A percentile compares a stretch with the other conserved stretches of the same genome.
Evolutionary conservation across 2,797 vertebrate genomes (phyloP).

Genomic region (Pseudocheirus occidentalis): DNA sequence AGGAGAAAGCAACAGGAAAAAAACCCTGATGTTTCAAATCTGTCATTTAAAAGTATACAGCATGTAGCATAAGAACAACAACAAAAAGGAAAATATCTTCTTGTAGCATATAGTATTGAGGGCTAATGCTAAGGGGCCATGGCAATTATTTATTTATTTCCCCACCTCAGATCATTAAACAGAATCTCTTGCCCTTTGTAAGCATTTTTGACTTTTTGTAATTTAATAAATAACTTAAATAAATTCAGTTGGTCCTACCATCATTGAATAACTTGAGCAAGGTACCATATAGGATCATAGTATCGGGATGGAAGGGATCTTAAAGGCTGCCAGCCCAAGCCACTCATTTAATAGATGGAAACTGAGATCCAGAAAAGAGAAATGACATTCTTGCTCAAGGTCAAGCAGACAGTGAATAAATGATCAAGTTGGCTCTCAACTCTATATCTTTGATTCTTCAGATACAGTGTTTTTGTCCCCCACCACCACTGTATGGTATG

Average conservation of each 20-base stretch:
- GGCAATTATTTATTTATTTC: constrained; percentile 45
- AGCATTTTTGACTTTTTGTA: constrained; percentile 23
- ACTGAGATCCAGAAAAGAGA: neutral
- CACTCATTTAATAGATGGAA: neutral
- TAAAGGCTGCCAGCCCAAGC: neutral
- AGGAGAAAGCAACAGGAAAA: constrained; percentile 22
- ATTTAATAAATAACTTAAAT: constrained; percentile 13
- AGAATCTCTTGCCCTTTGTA: constrained; percentile 33
- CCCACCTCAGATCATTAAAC: constrained; percentile 17
- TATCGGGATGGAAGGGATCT: neutral
- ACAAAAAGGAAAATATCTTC: neutral
- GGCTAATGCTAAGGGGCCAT: constrained; percentile 22
- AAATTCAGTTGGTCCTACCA: neutral
- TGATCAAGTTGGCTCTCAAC: neutral
- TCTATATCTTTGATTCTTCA: neutral
- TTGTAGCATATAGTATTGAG: constrained; percentile 1
- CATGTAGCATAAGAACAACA: neutral
- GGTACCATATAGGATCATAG: neutral
- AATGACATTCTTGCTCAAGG: neutral
- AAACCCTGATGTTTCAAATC: constrained; percentile 48
- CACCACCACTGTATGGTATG: neutral
- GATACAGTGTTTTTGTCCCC: neutral
- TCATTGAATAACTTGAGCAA: constrained; percentile 21
- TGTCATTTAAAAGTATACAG: constrained; percentile 3
- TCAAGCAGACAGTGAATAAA: neutral